Percentiles rank a stretch among this genome's conserved stretches.
Evolutionary conservation across 1,140 invertebrate species (phyloP).

Genomic region (Papilio helenus): DNA sequence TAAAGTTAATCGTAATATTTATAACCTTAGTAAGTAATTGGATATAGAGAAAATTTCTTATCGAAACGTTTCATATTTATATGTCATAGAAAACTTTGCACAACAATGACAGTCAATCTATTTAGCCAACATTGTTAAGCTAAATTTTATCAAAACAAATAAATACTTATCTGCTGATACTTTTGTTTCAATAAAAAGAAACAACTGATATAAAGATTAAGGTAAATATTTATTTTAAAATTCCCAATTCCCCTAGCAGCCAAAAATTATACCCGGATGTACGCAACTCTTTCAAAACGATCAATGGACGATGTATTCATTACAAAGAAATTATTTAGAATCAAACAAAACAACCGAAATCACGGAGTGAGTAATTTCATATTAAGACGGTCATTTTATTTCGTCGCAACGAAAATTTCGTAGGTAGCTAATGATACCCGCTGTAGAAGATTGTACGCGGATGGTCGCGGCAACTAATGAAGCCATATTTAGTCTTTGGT

Average conservation of each 20-base stretch:
- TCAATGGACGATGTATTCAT: conserved; percentile 5
- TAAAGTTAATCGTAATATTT: neutral
- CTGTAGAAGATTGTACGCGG: conserved; percentile 78
- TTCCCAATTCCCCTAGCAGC: neutral
- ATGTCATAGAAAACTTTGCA: neutral
- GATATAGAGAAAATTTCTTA: neutral
- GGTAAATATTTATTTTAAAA: neutral
- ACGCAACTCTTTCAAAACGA: neutral
- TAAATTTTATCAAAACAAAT: no score
- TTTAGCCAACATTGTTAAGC: neutral
- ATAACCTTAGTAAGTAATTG: neutral
- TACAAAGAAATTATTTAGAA: conserved; percentile 43
- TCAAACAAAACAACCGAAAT: conserved; percentile 59
- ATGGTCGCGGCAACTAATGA: conserved; percentile 76
- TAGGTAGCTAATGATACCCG: conserved; percentile 76
- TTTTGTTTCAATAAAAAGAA: no score
- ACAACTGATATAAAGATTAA: no score
- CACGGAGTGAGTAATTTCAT: conserved; percentile 70
- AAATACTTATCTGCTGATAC: no score
- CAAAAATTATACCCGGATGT: neutral
- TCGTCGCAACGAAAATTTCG: conserved; percentile 67
- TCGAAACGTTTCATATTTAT: neutral
- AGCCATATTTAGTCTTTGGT: conserved; percentile 78
- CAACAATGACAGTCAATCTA: neutral
- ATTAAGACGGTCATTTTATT: conserved; percentile 75